These are phyloP conservation scores for Hypothenemus hampei DNA, from an alignment of 1,140 invertebrate species.

Conservation along the genomic window DNA sequence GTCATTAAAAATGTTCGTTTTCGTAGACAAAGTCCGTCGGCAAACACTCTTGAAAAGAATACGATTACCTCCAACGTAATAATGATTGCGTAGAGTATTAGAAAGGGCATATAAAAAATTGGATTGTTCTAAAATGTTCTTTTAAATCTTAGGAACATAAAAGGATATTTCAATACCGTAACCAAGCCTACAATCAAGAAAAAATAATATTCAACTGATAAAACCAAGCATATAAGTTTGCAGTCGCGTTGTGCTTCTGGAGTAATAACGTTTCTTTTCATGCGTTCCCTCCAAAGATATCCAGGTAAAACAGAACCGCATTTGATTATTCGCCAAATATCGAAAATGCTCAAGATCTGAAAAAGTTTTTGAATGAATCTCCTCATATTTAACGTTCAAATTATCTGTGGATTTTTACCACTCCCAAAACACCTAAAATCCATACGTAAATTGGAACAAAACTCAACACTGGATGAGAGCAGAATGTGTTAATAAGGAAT, in stretches of 20 bases:
- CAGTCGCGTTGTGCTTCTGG: constrained; percentile 37
- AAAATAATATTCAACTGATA: constrained; percentile 39
- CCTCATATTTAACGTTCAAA: not conserved
- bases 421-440: constrained; percentile 34
- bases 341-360: constrained; percentile 37
- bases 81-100: constrained; percentile 34
- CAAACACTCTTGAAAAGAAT: constrained; percentile 32
- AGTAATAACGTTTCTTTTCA: constrained; percentile 32
- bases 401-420: constrained; percentile 24
- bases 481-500: constrained; percentile 30
- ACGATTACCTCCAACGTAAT: constrained; percentile 36
- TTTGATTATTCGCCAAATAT: constrained; percentile 37
- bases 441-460: constrained; percentile 33
- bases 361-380: constrained; percentile 16
- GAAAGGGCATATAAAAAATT: constrained; percentile 36
- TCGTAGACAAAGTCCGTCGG: constrained; percentile 32
- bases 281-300: constrained; percentile 30
- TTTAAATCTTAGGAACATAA: too few species aligned
- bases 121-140: constrained; percentile 36
- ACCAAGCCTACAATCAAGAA: constrained; percentile 36
- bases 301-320: constrained; percentile 36
- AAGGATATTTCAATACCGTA: too few species aligned
- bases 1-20: constrained; percentile 32
- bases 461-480: constrained; percentile 27
- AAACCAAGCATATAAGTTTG: constrained; percentile 37